Evolutionary conservation across 2,888 invertebrate genomes (phyloP).

Genomic region (Carcina quercana): DNA sequence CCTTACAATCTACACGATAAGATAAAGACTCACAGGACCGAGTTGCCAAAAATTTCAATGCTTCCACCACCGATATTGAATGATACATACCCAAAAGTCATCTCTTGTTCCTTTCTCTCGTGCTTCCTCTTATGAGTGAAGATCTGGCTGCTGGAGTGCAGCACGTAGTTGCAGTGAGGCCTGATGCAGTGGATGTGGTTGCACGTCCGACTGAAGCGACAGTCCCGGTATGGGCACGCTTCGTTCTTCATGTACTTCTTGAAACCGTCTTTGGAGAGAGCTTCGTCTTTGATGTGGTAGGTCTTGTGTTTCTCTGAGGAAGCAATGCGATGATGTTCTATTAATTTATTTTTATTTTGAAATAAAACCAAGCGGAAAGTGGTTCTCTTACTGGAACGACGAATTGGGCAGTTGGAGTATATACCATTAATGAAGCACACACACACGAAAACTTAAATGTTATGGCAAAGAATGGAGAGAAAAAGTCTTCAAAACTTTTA

Average conservation of each 20-base stretch:
- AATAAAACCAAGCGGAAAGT: no score
- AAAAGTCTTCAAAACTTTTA: no score
- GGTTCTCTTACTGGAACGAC: no score
- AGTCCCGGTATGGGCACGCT: slow-evolving; percentile 91
- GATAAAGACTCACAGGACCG: no score
- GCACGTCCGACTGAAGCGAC: slow-evolving; percentile 94
- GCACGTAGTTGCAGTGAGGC: slow-evolving; percentile 94
- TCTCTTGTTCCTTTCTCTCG: slow-evolving; percentile 93
- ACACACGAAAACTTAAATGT: no score
- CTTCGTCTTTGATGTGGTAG: slow-evolving; percentile 98
- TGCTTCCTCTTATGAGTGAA: slow-evolving; percentile 98
- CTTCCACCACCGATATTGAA: background rate
- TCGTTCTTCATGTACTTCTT: slow-evolving; percentile 99
- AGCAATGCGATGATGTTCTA: no score
- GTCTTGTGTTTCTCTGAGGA: slow-evolving; percentile 96
- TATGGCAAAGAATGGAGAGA: no score
- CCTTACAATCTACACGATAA: no score
- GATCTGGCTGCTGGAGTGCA: slow-evolving; percentile 97
- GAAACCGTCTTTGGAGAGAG: slow-evolving; percentile 95
- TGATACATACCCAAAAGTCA: slow-evolving; percentile 87
- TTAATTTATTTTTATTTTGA: slow-evolving; percentile 1
- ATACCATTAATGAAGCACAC: no score
- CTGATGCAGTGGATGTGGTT: slow-evolving; percentile 99
- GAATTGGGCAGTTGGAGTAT: no score
- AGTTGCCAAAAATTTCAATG: background rate